Percentiles rank a stretch among this genome's conserved stretches.
Evolutionary conservation across 2,888 invertebrate genomes (phyloP).

Genomic region (Meteorus colon): DNA sequence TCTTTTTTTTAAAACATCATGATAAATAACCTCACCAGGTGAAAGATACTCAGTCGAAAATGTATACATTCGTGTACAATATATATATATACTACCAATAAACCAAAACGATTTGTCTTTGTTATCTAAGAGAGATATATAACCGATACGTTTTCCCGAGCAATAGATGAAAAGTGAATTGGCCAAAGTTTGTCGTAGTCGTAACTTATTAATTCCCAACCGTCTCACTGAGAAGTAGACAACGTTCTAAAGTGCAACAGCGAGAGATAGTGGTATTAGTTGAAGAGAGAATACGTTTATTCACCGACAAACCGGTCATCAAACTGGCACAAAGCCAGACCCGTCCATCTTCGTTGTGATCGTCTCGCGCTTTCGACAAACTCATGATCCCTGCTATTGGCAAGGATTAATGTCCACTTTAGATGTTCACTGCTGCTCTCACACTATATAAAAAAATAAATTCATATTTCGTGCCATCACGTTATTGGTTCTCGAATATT

Average conservation of each 20-base stretch:
- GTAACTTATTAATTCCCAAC: slow-evolving; percentile 52
- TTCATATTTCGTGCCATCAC: neutral
- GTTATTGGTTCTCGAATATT: no score
- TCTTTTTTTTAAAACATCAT: neutral
- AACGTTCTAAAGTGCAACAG: neutral
- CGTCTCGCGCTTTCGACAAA: slow-evolving; percentile 45
- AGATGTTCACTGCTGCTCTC: slow-evolving; percentile 24
- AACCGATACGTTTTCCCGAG: slow-evolving; percentile 18
- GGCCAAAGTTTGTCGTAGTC: slow-evolving; percentile 14
- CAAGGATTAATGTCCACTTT: slow-evolving; percentile 52
- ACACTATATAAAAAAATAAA: neutral
- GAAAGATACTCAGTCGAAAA: slow-evolving; percentile 23
- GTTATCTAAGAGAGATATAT: slow-evolving; percentile 25
- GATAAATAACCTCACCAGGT: neutral
- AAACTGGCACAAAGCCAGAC: slow-evolving; percentile 50
- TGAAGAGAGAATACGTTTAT: neutral
- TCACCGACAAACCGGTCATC: slow-evolving; percentile 22
- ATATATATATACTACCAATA: no score
- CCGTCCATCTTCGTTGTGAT: slow-evolving; percentile 52
- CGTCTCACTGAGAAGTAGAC: slow-evolving; percentile 35
- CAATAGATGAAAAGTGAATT: neutral
- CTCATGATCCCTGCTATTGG: slow-evolving; percentile 49
- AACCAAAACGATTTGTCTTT: slow-evolving; percentile 25
- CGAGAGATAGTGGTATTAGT: neutral
- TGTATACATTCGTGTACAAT: neutral